Base-by-base conservation (phyloP, 2,888 invertebrate species). In the Drosophila anomalata region DNA sequence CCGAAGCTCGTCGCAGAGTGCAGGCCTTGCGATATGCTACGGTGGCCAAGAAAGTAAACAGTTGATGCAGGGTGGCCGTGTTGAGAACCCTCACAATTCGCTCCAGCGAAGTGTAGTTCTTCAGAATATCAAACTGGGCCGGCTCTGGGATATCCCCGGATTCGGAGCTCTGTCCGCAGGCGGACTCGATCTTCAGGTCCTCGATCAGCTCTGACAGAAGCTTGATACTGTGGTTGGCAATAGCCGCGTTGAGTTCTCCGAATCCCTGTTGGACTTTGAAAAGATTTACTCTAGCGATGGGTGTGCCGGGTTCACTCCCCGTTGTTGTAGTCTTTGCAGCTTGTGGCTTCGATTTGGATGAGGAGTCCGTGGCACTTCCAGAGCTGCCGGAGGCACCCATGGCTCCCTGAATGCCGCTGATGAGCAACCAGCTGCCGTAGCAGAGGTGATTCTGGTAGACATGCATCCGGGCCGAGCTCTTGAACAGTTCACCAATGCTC, bases 21-120 rank as follows among this genome's bases (percentile, higher is more conserved):
- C 96, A 97, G 0, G 97, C 97, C 93, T 98, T 98, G 86, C 97
- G 94, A 92, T 98, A 98, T 78, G 97, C 96, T 39, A 97, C 96
- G 5, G 97, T 96, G 22, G 97, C 97, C 62, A 98, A 92, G 69
- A 96, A 96, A 77, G 97, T 97, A 52, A 98, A 92, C n/a, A 98
- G 92, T 92, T 94, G 92, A 74, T 93, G 92, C 46, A 93, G 84
- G 7, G 93, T 92, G 8, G 94, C 91, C 4, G 92, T 92, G 26
- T 91, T 91, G 14, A 93, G 89, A 9, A 93, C 91, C 20, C 93
- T 92, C 47, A 93, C 92, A 8, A 94, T 92, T 31, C 94, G 89
- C 50, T 92, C 92, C 8, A 92, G 71, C 2, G 93, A 91, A 0
- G 92, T 90, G 73, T 92, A 92, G 33, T 92, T 90, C 48, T 92